Evolutionary conservation across 2,888 invertebrate species (phyloP).

Genomic region (Cryptus viduatorius): DNA sequence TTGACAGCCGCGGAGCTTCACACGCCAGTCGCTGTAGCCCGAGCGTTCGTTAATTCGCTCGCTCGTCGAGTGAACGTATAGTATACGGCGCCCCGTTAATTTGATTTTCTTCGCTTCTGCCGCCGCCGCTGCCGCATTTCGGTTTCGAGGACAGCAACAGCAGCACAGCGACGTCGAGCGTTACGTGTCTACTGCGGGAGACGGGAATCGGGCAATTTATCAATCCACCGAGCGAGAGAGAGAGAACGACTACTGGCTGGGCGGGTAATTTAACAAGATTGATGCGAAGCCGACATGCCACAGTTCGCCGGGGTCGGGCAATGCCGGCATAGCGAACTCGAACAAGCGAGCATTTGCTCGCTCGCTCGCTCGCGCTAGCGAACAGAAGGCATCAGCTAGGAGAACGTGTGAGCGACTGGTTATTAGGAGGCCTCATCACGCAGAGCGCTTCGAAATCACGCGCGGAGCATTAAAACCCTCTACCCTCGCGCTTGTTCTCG

Average conservation of each 20-base stretch:
- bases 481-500: slow-evolving; percentile 54
- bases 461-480: slow-evolving; percentile 70
- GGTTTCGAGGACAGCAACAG: slow-evolving; percentile 73
- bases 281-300: slow-evolving; percentile 84
- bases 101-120: slow-evolving; percentile 78
- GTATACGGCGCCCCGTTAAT: slow-evolving; percentile 76
- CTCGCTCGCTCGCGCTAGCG: slow-evolving; percentile 42
- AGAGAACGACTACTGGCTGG: slow-evolving; percentile 80
- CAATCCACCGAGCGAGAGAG: slow-evolving; percentile 78
- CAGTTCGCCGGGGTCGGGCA: slow-evolving; percentile 76
- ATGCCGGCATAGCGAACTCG: slow-evolving; percentile 66
- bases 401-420: slow-evolving; percentile 81
- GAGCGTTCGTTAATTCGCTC: slow-evolving; percentile 40
- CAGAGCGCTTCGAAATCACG: slow-evolving; percentile 78
- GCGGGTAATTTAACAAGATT: slow-evolving; percentile 85
- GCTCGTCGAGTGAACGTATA: slow-evolving; percentile 43
- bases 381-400: slow-evolving; percentile 69
- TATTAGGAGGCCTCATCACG: slow-evolving; percentile 82
- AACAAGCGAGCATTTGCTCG: slow-evolving; percentile 54
- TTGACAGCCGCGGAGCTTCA: slow-evolving; percentile 55
- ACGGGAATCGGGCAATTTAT: slow-evolving; percentile 82
- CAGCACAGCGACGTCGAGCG: slow-evolving; percentile 76
- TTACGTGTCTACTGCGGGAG: slow-evolving; percentile 78
- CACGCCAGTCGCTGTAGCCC: slow-evolving; percentile 44
- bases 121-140: slow-evolving; percentile 74